These are phyloP conservation scores for Butorides virescens DNA, from an alignment of 2,113 vertebrate species.

Conservation along the genomic window DNA sequence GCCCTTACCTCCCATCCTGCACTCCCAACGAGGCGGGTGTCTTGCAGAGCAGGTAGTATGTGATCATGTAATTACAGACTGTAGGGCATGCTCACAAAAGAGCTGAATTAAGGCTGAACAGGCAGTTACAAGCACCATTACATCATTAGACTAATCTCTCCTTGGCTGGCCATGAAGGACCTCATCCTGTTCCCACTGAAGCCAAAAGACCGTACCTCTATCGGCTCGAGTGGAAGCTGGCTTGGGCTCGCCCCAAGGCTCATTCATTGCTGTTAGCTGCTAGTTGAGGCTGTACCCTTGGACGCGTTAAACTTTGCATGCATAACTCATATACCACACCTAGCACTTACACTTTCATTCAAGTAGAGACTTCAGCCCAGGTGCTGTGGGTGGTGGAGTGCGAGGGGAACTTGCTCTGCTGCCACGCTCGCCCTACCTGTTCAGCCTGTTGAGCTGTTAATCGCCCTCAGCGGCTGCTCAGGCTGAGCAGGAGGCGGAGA, in stretches of 20 bases:
- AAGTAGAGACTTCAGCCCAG: neutral
- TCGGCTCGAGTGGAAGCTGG: neutral
- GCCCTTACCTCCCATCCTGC: neutral
- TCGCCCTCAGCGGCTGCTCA: neutral
- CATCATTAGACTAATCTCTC: conserved; percentile 44
- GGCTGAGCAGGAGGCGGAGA: neutral
- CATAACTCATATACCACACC: conserved; percentile 19
- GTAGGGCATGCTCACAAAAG: neutral
- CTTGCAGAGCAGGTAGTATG: neutral
- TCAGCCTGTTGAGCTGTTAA: conserved; percentile 5
- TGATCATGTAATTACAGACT: conserved; percentile 25
- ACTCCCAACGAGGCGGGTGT: accelerated
- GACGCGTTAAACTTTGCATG: neutral
- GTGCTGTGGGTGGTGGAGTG: neutral
- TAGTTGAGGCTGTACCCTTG: neutral
- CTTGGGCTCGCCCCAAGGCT: neutral
- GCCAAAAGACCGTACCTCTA: neutral
- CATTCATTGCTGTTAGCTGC: neutral
- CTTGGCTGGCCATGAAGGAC: conserved; percentile 18
- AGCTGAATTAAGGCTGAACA: conserved; percentile 28
- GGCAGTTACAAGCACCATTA: conserved; percentile 48
- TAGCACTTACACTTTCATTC: conserved; percentile 33
- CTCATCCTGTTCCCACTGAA: conserved; percentile 22
- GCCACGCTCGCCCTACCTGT: conserved; percentile 1
- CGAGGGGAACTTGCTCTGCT: conserved; percentile 36